Percentiles rank a stretch among this genome's conserved stretches.
phyloP scores from a whole-genome alignment of 2,797 vertebrate genomes.

The Hyperoplus lanceolatus region DNA sequence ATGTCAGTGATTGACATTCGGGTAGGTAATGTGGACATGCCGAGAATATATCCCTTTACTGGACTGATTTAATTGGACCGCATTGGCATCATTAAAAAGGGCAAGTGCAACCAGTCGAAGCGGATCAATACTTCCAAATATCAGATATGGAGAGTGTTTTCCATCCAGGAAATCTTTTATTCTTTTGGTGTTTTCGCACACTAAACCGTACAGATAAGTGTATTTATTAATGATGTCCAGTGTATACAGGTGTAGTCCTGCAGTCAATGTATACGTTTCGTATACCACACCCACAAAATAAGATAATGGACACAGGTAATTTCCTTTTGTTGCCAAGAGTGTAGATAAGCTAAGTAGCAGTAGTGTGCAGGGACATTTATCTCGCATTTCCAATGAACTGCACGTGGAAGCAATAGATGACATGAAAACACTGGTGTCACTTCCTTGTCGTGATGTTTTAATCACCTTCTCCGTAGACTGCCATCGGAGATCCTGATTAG shows the following conservation, averaged over 20 bases:
- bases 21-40: constrained; percentile 28
- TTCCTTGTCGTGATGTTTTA: constrained; percentile 40
- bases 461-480: constrained; percentile 81
- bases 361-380: constrained; percentile 31
- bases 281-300: background rate
- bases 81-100: constrained; percentile 23
- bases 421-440: constrained; percentile 30
- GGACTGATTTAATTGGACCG: constrained; percentile 33
- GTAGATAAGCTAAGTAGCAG: constrained; percentile 20
- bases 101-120: constrained; percentile 19
- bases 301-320: constrained; percentile 10
- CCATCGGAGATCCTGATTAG: constrained; percentile 89
- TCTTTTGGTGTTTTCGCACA: background rate
- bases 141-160: constrained; percentile 2
- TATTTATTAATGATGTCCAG: background rate
- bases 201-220: background rate
- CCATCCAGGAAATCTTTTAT: background rate
- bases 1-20: constrained; percentile 27
- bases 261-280: background rate
- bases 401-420: constrained; percentile 36
- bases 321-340: constrained; percentile 15
- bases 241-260: background rate
- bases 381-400: constrained; percentile 10
- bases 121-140: constrained; percentile 33
- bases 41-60: constrained; percentile 29